These are phyloP conservation scores for Meteorus cinctellus DNA, from an alignment of 2,888 invertebrate genomes.

Conservation along the genomic window DNA sequence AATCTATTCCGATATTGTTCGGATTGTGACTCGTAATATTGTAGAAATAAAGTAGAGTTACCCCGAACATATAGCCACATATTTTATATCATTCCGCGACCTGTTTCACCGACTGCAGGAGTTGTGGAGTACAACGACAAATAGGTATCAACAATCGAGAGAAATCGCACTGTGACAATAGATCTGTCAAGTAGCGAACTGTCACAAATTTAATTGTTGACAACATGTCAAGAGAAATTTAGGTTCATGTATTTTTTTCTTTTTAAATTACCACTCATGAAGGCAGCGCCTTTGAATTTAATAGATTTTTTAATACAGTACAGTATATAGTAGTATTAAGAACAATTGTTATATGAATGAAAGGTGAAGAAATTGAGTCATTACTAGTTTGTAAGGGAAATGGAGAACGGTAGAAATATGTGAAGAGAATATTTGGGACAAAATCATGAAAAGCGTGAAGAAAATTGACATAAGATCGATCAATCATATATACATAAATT, in stretches of 20 bases:
- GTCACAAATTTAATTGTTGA: not conserved
- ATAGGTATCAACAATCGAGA: not conserved
- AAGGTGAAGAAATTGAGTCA: not conserved
- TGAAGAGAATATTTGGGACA: not conserved
- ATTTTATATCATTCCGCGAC: constrained; percentile 16
- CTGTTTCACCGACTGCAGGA: constrained; percentile 36
- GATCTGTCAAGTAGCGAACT: not conserved
- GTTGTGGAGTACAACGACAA: not conserved
- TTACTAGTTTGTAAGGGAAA: constrained; percentile 17
- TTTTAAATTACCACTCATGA: not conserved
- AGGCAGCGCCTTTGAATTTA: constrained; percentile 14
- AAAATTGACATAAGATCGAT: not conserved
- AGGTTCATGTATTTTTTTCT: not conserved
- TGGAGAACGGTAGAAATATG: not conserved
- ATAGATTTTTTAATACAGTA: not conserved
- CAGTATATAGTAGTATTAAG: constrained; percentile 1
- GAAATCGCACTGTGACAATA: not conserved
- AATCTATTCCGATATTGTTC: not conserved
- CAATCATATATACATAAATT: not conserved
- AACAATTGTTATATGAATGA: not conserved
- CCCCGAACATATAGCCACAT: constrained; percentile 11
- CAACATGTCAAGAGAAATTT: not conserved
- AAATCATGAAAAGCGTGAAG: not conserved
- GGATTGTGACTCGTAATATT: constrained; percentile 23
- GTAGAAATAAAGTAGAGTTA: constrained; percentile 28